Evolutionary conservation across 2,797 vertebrate species (phyloP).

Genomic region (Loriculus beryllinus): DNA sequence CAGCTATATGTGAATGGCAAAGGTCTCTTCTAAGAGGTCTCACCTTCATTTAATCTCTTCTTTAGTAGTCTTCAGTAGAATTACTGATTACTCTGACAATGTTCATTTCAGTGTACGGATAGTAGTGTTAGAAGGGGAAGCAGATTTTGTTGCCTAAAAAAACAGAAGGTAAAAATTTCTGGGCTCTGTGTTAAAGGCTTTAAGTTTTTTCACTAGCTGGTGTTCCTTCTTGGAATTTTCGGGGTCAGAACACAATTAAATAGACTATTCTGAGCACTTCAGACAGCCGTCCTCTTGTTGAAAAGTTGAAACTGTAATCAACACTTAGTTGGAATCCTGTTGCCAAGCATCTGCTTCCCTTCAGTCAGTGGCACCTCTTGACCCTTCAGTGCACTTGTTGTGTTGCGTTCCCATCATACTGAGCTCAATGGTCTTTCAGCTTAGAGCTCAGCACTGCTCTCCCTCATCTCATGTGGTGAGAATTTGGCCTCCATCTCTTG

Average conservation of each 20-base stretch:
- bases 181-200: background rate
- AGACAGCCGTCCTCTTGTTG: background rate
- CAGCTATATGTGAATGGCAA: background rate
- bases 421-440: background rate
- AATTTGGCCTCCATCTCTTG: background rate
- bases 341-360: background rate
- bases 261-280: background rate
- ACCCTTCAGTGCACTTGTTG: background rate
- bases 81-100: background rate
- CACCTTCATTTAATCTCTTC: background rate
- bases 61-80: background rate
- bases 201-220: background rate
- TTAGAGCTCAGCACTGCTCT: background rate
- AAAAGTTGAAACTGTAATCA: constrained; percentile 12
- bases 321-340: background rate
- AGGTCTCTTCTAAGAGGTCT: background rate
- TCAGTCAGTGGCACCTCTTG: background rate
- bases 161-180: background rate
- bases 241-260: background rate
- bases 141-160: background rate
- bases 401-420: background rate
- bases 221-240: background rate
- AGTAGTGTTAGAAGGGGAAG: background rate
- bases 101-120: background rate
- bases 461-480: background rate